Evolutionary conservation across 1,140 invertebrate species (phyloP).

Genomic region (Penaeus vannamei): DNA sequence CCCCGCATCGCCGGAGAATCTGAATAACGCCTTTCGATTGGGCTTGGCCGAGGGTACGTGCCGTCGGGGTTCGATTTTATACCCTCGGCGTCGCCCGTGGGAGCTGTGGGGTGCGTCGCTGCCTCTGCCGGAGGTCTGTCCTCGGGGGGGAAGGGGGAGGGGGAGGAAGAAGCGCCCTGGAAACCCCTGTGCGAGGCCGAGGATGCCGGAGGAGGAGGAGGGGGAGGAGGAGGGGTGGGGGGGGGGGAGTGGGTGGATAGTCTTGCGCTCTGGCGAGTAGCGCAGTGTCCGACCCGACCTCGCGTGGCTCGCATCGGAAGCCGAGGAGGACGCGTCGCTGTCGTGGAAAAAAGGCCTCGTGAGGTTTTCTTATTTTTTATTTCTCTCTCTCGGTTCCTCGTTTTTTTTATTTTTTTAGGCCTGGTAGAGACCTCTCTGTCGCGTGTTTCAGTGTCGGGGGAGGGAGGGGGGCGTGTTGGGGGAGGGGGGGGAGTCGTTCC

Average conservation of each 20-base stretch:
- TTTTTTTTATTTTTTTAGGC: too few species aligned
- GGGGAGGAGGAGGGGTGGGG: background rate
- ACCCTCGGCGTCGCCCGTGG: too few species aligned
- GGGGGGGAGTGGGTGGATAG: constrained; percentile 1
- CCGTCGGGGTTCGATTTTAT: too few species aligned
- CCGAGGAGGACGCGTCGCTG: too few species aligned
- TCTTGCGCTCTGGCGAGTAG: constrained; percentile 39
- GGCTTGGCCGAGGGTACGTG: too few species aligned
- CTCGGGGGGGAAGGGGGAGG: too few species aligned
- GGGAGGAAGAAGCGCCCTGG: background rate
- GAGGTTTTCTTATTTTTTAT: too few species aligned
- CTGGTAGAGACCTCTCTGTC: background rate
- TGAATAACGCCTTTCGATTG: background rate
- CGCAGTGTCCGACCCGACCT: constrained; percentile 39
- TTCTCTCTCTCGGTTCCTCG: background rate
- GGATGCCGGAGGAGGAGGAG: background rate
- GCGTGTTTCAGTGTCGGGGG: background rate
- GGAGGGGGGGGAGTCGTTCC: background rate
- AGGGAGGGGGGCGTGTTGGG: too few species aligned
- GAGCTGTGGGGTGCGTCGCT: too few species aligned
- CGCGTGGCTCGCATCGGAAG: constrained; percentile 29
- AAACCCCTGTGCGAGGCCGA: background rate
- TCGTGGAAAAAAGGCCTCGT: too few species aligned
- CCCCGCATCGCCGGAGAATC: background rate
- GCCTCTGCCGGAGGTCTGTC: too few species aligned